Conservation (phyloP, 2,888 invertebrate species). For the Amorpha juglandis region DNA sequence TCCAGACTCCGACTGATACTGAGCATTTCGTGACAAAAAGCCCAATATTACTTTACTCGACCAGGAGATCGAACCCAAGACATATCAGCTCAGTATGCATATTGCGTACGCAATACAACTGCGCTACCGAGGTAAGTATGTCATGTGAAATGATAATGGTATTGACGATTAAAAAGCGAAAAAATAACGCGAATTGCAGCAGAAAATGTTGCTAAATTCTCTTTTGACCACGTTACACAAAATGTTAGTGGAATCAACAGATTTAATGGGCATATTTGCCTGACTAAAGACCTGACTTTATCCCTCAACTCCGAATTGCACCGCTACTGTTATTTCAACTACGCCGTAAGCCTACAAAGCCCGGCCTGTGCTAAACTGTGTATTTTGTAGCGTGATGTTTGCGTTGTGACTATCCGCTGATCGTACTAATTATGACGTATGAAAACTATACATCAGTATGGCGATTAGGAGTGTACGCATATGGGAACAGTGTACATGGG, state of each 20-base stretch:
- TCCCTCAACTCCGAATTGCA: background rate
- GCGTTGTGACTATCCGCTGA: background rate
- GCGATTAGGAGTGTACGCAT: background rate
- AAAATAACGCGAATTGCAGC: no score
- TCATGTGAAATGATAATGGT: no score
- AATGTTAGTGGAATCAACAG: background rate
- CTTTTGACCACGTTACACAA: no score
- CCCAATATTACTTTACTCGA: no score
- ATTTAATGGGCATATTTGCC: background rate
- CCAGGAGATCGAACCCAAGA: no score
- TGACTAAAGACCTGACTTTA: background rate
- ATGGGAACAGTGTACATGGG: background rate
- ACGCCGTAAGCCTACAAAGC: background rate
- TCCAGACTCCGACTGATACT: no score
- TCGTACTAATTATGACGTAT: conserved; percentile 7
- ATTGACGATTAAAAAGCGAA: no score
- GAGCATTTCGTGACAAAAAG: no score
- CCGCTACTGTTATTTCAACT: background rate
- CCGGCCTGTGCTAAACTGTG: background rate
- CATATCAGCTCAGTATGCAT: no score
- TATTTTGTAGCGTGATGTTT: conserved; percentile 4
- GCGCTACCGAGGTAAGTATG: no score
- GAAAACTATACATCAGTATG: conserved; percentile 1
- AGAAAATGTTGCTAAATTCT: no score
- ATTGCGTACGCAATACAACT: no score